phyloP scores from a whole-genome alignment of 2,888 invertebrate species.

The Bombyx huttoni region DNA sequence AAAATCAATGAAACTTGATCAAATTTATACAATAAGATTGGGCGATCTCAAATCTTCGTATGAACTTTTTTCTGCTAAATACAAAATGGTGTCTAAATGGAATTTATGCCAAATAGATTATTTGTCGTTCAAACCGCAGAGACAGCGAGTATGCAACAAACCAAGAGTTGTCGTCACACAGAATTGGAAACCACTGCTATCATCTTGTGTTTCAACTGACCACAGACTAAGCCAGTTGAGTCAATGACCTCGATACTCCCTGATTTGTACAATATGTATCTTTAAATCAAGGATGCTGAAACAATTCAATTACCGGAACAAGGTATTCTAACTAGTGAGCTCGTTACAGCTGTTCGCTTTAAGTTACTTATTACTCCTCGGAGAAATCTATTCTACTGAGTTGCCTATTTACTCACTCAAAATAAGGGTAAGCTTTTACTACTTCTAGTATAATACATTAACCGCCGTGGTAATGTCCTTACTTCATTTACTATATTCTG shows the following conservation, averaged over 20 bases:
- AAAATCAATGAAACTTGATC: no score
- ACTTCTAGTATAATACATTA: no score
- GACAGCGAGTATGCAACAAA: conserved; percentile 16
- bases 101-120: conserved; percentile 2
- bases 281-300: neutral
- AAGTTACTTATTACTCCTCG: no score
- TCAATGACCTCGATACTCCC: conserved; percentile 45
- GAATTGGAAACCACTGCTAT: conserved; percentile 35
- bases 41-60: neutral
- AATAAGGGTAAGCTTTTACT: no score
- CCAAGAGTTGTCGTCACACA: conserved; percentile 19
- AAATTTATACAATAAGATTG: no score
- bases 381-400: no score
- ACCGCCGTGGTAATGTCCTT: no score
- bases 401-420: no score
- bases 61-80: neutral
- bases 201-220: conserved; percentile 58
- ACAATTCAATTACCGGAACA: no score
- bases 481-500: no score
- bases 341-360: no score
- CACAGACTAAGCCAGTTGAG: conserved; percentile 34
- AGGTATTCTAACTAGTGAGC: no score
- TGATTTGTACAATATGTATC: conserved; percentile 46
- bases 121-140: conserved; percentile 11
- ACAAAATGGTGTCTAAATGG: neutral